Conservation (phyloP, 2,113 vertebrate species). For the Regulus satrapa region DNA sequence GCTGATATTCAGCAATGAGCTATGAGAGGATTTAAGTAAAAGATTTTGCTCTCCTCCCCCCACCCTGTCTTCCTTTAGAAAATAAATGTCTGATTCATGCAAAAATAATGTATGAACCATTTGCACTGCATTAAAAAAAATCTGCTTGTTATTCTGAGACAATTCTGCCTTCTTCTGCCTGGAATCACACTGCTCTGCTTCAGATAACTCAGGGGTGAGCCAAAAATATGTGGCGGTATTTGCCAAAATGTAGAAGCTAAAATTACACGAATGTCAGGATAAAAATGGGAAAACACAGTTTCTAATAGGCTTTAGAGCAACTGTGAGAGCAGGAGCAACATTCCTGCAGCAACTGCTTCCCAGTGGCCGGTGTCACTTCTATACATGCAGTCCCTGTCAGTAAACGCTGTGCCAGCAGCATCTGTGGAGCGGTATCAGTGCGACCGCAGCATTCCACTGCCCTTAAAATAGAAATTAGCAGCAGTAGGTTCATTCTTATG, state of each 20-base stretch:
- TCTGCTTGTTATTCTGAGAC: slow-evolving; percentile 59
- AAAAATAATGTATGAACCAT: slow-evolving; percentile 55
- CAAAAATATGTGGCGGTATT: background rate
- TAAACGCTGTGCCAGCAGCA: background rate
- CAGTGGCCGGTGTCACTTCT: background rate
- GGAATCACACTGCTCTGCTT: slow-evolving; percentile 34
- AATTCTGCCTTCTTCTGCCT: slow-evolving; percentile 51
- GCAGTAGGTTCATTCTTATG: background rate
- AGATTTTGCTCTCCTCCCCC: slow-evolving; percentile 12
- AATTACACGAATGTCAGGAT: slow-evolving; percentile 9
- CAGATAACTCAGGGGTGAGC: slow-evolving; percentile 40
- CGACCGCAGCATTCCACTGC: background rate
- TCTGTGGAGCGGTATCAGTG: background rate
- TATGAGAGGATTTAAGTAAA: slow-evolving; percentile 40
- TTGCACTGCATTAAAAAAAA: slow-evolving; percentile 32
- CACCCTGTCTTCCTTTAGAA: background rate
- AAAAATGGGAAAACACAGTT: background rate
- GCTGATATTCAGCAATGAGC: slow-evolving; percentile 23
- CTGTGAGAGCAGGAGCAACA: background rate
- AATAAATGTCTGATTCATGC: slow-evolving; percentile 56
- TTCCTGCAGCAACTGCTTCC: slow-evolving; percentile 10
- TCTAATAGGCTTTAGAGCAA: background rate
- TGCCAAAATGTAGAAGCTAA: slow-evolving; percentile 47
- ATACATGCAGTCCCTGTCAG: background rate
- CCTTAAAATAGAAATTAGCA: slow-evolving; percentile 27